Evolutionary conservation across 23 tunicate species (phyloP), one percentile per base, ranked within the genome.

Genomic region (Oikopleura dioica): DNA sequence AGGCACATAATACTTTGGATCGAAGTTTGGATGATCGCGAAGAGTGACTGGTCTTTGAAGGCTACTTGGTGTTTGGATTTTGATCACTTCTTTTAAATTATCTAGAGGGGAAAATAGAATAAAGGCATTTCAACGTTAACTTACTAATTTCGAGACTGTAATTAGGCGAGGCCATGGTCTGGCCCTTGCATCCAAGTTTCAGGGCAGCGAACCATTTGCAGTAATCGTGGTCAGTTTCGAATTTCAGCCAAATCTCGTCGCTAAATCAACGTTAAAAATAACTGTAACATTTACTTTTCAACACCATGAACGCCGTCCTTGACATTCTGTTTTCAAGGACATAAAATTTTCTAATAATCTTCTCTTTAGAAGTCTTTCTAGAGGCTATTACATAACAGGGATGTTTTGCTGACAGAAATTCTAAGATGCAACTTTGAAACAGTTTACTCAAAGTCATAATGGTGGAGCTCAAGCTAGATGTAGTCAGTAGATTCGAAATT

Each of bases 201-300:
- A 63, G 33, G 4, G 72, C 72, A 16, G 72, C 72, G 26, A 63
- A 28, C 72, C 72, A 63, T 63, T 63, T 63, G 26, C 72, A 63
- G 26, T 63, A 63, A 12, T 63, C 30, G 26, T 63, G 16, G 16
- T 63, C 72, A 31, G 16, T 24, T 28, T 63, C 72, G 26, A 63
- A 63, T 63, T 63, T 63, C 32, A 63, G 33, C 72, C 72, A 63
- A 24, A 63, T 23, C 26, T 63, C 72, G 2, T 63, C 72, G 33
- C 72, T 63, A 63, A 16, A 63, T n/a, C n/a, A n/a, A n/a, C n/a
- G n/a, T n/a, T n/a, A n/a, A n/a, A n/a, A n/a, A n/a, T n/a, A n/a
- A n/a, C n/a, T n/a, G n/a, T n/a, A n/a, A n/a, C n/a, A n/a, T n/a
- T n/a, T n/a, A n/a, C n/a, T n/a, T n/a, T n/a, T n/a, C n/a, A n/a